These are phyloP conservation scores for Triops cancriformis DNA, from an alignment of 1,140 invertebrate species.

Conservation along the genomic window DNA sequence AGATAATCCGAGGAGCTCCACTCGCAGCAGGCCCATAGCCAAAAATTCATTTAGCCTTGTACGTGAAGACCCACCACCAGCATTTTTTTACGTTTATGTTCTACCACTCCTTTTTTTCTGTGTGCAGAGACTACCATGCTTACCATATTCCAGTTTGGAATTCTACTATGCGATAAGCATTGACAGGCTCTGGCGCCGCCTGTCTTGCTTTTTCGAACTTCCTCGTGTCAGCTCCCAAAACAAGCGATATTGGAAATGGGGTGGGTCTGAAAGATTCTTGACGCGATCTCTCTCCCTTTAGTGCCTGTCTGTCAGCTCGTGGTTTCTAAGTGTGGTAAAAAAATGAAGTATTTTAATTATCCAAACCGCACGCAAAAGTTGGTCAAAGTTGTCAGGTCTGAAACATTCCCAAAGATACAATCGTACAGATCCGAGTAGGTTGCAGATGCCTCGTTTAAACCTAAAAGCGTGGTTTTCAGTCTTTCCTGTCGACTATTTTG, in stretches of 20 bases:
- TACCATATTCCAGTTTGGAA: constrained; percentile 13
- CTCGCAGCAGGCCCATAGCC: neutral
- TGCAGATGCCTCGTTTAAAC: too few relatives aligned
- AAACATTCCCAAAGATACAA: neutral
- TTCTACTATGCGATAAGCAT: neutral
- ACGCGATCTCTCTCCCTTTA: neutral
- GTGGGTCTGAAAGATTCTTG: neutral
- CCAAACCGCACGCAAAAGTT: neutral
- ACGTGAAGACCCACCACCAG: neutral
- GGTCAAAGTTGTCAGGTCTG: neutral
- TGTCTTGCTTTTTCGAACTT: constrained; percentile 1
- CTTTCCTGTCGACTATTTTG: too few relatives aligned
- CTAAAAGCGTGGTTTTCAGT: too few relatives aligned
- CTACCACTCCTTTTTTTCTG: neutral
- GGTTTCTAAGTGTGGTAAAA: neutral
- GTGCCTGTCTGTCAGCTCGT: neutral
- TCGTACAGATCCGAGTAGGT: neutral
- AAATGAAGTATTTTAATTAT: neutral
- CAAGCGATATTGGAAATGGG: constrained; percentile 5
- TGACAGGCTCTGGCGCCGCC: neutral
- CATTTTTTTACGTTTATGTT: neutral
- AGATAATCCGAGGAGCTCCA: neutral
- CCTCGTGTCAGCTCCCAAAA: constrained; percentile 4
- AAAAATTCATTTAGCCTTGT: neutral
- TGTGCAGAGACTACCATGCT: neutral